Evolutionary conservation across 2,797 vertebrate species (phyloP).

Genomic region (Acestrorhynchus altus): DNA sequence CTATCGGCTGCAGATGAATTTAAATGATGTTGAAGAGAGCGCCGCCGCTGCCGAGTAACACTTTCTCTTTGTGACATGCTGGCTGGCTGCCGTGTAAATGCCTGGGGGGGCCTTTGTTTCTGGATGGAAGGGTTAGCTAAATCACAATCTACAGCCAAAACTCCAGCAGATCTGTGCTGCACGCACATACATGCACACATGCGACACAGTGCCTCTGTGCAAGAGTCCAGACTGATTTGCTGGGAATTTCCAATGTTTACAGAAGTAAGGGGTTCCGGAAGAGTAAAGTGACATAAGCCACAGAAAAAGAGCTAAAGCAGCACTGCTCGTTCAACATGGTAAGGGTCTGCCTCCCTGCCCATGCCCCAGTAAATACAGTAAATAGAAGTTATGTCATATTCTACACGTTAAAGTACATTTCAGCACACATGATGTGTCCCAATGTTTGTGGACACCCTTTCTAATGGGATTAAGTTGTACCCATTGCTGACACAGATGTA

Average conservation of each 20-base stretch:
- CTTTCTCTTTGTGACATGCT: constrained; percentile 65
- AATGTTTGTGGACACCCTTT: no score
- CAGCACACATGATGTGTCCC: no score
- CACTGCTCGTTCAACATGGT: not conserved
- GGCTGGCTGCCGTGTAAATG: constrained; percentile 57
- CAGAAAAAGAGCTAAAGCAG: not conserved
- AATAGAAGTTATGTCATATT: no score
- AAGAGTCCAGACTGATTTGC: constrained; percentile 57
- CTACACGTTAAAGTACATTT: no score
- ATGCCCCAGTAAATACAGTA: no score
- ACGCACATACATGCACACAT: not conserved
- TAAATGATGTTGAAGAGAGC: constrained; percentile 53
- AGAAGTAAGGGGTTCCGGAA: constrained; percentile 42
- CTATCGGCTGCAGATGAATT: constrained; percentile 61
- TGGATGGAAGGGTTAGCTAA: constrained; percentile 55
- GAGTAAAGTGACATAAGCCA: constrained; percentile 5
- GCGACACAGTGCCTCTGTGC: constrained; percentile 47
- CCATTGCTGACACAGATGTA: no score
- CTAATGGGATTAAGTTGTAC: no score
- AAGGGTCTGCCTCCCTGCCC: not conserved
- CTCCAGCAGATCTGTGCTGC: constrained; percentile 50
- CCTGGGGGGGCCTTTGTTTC: constrained; percentile 49
- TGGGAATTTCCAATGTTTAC: constrained; percentile 44
- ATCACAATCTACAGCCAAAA: constrained; percentile 45
- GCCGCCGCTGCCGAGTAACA: constrained; percentile 58